A percentile compares a stretch with the other conserved stretches of the same genome.
Evolutionary conservation across 2,113 vertebrate genomes (phyloP).

Genomic region (Sinocyclocheilus rhinocerous): DNA sequence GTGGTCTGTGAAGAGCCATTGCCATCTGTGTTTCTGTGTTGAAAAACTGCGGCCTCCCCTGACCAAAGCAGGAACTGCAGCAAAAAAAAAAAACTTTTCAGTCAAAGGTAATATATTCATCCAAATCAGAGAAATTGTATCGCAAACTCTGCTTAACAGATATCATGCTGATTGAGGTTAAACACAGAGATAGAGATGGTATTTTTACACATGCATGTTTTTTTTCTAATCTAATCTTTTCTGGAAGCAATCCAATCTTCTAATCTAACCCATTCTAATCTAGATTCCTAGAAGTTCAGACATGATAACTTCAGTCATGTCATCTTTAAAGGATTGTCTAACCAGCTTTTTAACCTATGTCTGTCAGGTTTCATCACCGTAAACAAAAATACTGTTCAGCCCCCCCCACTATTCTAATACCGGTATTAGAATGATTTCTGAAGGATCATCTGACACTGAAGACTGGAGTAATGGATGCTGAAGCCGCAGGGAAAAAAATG

Average conservation of each 20-base stretch:
- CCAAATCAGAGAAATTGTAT: no score
- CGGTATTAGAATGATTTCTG: no score
- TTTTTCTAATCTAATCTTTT: neutral
- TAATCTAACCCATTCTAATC: neutral
- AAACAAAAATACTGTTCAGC: no score
- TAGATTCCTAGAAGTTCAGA: neutral
- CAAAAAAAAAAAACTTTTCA: neutral
- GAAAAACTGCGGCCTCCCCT: constrained; percentile 8
- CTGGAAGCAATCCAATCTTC: neutral
- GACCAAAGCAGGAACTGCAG: neutral
- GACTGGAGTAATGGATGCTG: no score
- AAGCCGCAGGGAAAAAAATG: no score
- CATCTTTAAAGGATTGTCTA: neutral
- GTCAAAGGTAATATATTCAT: no score
- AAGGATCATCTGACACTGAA: no score
- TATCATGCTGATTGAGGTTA: neutral
- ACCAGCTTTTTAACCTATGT: no score
- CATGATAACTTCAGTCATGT: neutral
- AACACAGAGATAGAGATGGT: neutral
- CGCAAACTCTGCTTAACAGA: neutral
- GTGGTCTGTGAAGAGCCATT: neutral
- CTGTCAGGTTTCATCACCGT: no score
- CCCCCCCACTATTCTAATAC: no score
- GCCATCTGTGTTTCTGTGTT: neutral
- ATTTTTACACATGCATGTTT: neutral